Evolutionary conservation across 2,113 vertebrate genomes (phyloP).

Genomic region (Pitta sordida): DNA sequence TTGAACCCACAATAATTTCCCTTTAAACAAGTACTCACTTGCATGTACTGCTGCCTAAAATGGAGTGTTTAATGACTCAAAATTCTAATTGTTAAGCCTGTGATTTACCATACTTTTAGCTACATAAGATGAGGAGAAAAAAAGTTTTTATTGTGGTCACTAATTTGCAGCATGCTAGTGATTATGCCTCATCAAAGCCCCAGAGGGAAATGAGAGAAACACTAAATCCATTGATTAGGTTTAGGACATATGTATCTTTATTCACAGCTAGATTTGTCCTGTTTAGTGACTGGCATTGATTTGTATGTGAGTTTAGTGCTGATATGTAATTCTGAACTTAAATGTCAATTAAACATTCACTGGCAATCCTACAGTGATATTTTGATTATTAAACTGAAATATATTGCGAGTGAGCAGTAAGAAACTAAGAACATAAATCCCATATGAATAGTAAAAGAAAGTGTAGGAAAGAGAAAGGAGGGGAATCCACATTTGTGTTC

Average conservation of each 20-base stretch:
- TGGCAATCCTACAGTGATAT: neutral
- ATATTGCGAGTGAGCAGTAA: neutral
- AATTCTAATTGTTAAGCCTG: neutral
- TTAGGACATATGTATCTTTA: neutral
- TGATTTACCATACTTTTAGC: neutral
- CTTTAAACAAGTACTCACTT: neutral
- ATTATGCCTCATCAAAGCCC: neutral
- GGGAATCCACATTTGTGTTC: neutral
- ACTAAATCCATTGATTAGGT: neutral
- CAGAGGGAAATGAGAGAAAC: neutral
- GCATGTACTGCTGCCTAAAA: neutral
- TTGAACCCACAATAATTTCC: neutral
- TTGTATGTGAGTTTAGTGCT: neutral
- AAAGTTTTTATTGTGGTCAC: neutral
- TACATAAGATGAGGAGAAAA: neutral
- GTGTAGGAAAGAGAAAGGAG: neutral
- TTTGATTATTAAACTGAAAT: neutral
- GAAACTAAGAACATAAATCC: neutral
- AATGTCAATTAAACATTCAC: neutral
- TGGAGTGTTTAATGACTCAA: neutral
- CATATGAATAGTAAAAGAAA: neutral
- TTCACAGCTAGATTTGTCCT: neutral
- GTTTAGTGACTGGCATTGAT: neutral
- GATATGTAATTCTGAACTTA: neutral
- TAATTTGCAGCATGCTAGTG: neutral